Conservation (phyloP, 2,888 invertebrate species). For the Drosophila aldrichi region DNA sequence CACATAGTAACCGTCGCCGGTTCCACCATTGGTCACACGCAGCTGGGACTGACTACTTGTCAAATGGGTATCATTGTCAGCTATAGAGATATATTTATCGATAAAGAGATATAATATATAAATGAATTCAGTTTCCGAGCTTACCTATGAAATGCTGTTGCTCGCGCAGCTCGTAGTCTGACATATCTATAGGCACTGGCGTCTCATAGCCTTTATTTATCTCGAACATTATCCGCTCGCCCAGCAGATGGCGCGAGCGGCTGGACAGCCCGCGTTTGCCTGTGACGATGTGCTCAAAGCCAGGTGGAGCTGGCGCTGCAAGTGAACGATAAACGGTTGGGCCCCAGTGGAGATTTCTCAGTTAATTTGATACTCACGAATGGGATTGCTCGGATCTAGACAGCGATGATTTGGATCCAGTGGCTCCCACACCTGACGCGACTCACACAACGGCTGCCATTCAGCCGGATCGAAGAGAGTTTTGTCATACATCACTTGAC, state of each 20-base stretch:
- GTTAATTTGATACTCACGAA: slow-evolving; percentile 10
- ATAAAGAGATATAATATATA: background rate
- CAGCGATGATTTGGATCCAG: background rate
- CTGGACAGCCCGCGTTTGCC: slow-evolving; percentile 33
- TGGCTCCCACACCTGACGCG: slow-evolving; percentile 38
- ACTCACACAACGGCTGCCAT: slow-evolving; percentile 33
- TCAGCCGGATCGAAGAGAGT: background rate
- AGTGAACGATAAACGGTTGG: background rate
- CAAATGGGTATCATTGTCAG: slow-evolving; percentile 19
- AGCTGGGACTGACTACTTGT: slow-evolving; percentile 4
- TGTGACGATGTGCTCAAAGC: slow-evolving; percentile 23
- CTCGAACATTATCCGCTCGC: slow-evolving; percentile 5
- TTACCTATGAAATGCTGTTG: slow-evolving; percentile 48
- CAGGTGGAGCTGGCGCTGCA: slow-evolving; percentile 36
- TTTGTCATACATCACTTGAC: background rate
- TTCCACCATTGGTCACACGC: slow-evolving; percentile 41
- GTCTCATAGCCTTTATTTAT: slow-evolving; percentile 1
- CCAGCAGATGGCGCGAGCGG: slow-evolving; percentile 41
- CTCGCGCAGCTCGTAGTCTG: slow-evolving; percentile 30
- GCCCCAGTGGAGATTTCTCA: background rate
- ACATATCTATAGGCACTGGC: slow-evolving; percentile 23
- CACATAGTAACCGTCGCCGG: slow-evolving; percentile 51
- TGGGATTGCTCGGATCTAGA: slow-evolving; percentile 31
- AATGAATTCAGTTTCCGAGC: too few species aligned
- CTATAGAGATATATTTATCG: slow-evolving; percentile 7